These are phyloP conservation scores for Euthynnus affinis DNA, from an alignment of 2,797 vertebrate species.

Conservation along the genomic window DNA sequence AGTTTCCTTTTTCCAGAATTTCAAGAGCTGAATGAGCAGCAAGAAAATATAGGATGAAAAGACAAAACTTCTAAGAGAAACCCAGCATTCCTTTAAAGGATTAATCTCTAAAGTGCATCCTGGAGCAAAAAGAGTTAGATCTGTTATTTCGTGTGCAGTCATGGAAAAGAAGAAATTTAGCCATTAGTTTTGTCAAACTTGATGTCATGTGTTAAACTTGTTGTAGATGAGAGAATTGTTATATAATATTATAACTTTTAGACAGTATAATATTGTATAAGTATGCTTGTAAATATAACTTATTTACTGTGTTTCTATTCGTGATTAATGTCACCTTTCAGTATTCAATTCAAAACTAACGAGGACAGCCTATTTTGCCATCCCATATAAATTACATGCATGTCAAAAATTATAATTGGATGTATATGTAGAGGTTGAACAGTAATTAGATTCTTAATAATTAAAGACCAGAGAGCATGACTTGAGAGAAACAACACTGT, in stretches of 20 bases:
- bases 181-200: background rate
- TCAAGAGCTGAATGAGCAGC: background rate
- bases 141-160: slow-evolving; percentile 14
- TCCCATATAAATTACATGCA: background rate
- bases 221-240: background rate
- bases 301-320: slow-evolving; percentile 10
- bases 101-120: background rate
- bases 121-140: slow-evolving; percentile 18
- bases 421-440: background rate
- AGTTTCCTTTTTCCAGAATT: slow-evolving; percentile 14
- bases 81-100: background rate
- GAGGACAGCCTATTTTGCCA: background rate
- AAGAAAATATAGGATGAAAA: slow-evolving; percentile 15
- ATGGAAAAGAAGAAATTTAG: no score
- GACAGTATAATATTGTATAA: background rate
- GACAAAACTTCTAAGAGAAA: background rate
- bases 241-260: slow-evolving; percentile 7
- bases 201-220: background rate
- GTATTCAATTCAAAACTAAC: background rate
- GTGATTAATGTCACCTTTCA: background rate
- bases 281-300: slow-evolving; percentile 9
- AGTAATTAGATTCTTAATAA: slow-evolving; percentile 6
- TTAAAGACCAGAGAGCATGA: slow-evolving; percentile 15
- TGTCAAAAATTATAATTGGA: background rate
- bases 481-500: slow-evolving; percentile 9